These are phyloP conservation scores for Sebastes taczanowskii DNA, from an alignment of 2,797 vertebrate genomes.

Conservation along the genomic window DNA sequence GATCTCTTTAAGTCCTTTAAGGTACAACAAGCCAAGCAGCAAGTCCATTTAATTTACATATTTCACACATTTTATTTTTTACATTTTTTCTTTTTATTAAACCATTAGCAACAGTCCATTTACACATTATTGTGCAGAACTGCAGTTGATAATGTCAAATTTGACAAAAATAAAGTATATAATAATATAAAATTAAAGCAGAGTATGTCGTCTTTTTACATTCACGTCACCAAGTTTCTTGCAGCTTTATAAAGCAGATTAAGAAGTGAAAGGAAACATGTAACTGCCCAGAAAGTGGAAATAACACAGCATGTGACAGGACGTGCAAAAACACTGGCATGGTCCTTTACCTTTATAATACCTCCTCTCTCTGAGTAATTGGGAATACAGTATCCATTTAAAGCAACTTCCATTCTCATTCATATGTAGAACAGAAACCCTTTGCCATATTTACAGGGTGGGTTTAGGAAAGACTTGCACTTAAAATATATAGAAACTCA, in stretches of 20 bases:
- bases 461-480: constrained; percentile 5
- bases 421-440: constrained; percentile 10
- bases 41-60: background rate
- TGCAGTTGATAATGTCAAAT: background rate
- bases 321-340: background rate
- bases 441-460: background rate
- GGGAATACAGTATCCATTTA: constrained; percentile 3
- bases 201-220: background rate
- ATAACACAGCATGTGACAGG: background rate
- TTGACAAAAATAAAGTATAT: background rate
- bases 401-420: background rate
- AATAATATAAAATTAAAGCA: background rate
- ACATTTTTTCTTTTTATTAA: background rate
- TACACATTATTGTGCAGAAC: background rate
- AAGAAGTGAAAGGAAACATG: background rate
- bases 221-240: background rate
- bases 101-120: background rate
- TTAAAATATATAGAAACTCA: constrained; percentile 28
- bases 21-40: background rate
- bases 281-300: background rate
- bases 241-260: background rate
- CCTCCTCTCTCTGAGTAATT: background rate
- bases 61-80: background rate
- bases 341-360: background rate
- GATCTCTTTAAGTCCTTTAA: background rate